A percentile compares a stretch with the other conserved stretches of the same genome.
These are phyloP conservation scores for Neofelis nebulosa DNA, from an alignment of 2,113 vertebrate species.

Conservation along the genomic window DNA sequence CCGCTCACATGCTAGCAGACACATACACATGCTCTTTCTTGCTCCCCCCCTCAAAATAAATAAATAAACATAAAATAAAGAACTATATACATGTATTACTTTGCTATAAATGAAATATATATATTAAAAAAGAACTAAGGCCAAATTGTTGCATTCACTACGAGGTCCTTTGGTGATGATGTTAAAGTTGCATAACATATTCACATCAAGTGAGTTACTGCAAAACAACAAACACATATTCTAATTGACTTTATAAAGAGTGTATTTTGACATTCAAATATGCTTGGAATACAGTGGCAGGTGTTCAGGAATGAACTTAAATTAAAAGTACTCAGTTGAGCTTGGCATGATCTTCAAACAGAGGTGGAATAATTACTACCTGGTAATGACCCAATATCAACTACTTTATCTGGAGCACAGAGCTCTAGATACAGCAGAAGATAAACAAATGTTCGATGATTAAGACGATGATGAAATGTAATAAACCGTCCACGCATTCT, in stretches of 20 bases:
- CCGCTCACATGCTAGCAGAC: too few species aligned
- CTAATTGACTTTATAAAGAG: conserved; percentile 20
- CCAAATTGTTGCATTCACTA: background rate
- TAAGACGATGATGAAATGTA: conserved; percentile 9
- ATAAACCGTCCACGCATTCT: background rate
- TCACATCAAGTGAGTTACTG: background rate
- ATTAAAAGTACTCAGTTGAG: conserved; percentile 21
- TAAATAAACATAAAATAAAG: too few species aligned
- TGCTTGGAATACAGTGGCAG: conserved; percentile 51
- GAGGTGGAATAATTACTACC: background rate
- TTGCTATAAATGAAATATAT: too few species aligned
- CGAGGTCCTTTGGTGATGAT: background rate
- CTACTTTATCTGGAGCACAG: background rate
- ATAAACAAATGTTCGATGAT: conserved; percentile 8
- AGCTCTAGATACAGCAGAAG: background rate
- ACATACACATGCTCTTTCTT: too few species aligned
- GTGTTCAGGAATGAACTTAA: conserved; percentile 27
- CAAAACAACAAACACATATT: conserved; percentile 4
- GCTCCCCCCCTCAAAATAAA: too few species aligned
- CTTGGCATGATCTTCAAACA: conserved; percentile 20
- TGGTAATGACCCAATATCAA: background rate
- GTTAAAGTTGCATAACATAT: background rate
- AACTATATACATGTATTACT: too few species aligned
- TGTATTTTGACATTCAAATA: conserved; percentile 42
- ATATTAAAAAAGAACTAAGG: background rate